phyloP scores from a whole-genome alignment of 1,140 invertebrate species.

The Cydia fagiglandana region DNA sequence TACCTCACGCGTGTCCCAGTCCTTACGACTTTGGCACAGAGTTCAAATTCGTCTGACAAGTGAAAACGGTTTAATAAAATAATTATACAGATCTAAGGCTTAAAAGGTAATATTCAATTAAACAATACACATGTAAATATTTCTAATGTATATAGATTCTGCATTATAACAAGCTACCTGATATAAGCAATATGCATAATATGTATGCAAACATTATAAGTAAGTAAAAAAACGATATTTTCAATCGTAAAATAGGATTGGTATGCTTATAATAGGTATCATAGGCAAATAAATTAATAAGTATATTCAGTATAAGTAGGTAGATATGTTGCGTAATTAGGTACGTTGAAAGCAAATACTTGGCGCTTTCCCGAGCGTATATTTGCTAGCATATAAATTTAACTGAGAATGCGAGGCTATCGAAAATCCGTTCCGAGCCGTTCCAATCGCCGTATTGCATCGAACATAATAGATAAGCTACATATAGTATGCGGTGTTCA shows the following conservation, averaged over 20 bases:
- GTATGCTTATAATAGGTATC: too few relatives aligned
- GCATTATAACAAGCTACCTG: neutral
- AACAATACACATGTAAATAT: neutral
- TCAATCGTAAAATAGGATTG: too few relatives aligned
- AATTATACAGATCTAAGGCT: neutral
- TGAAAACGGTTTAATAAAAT: neutral
- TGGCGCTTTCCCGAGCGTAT: constrained; percentile 6
- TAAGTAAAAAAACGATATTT: too few relatives aligned
- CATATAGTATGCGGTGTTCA: constrained; percentile 6
- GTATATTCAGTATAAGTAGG: neutral
- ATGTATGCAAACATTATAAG: too few relatives aligned
- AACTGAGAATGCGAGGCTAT: constrained; percentile 19
- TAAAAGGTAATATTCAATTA: constrained; percentile 14
- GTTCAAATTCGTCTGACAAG: neutral
- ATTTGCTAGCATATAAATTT: constrained; percentile 15
- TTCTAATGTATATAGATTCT: neutral
- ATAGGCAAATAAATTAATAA: neutral
- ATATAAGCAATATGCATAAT: too few relatives aligned
- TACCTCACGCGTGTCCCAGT: neutral
- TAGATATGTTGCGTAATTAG: constrained; percentile 1
- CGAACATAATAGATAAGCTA: constrained; percentile 9
- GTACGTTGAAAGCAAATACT: constrained; percentile 7
- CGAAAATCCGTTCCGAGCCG: constrained; percentile 13
- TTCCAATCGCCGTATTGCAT: constrained; percentile 8
- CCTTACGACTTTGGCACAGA: neutral